phyloP scores from a whole-genome alignment of 53 echinoderm and acorn worm genomes.

The Temnopleurus reevesii region DNA sequence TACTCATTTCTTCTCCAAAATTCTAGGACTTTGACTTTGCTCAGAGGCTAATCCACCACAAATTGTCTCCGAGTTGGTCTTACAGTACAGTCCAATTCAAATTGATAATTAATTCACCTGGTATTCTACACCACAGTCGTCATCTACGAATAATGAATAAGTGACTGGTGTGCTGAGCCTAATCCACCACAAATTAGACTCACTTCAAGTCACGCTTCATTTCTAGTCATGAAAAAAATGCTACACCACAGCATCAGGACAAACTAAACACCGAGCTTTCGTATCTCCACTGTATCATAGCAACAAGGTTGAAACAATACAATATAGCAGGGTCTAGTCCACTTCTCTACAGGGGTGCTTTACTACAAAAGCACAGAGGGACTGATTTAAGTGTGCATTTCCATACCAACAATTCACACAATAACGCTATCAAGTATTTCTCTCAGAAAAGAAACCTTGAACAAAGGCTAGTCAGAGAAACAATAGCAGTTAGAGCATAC shows the following conservation, averaged over 20 bases:
- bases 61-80: slow-evolving; percentile 10
- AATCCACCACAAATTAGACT: slow-evolving; percentile 53
- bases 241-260: slow-evolving; percentile 40
- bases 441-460: slow-evolving; percentile 1
- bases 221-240: slow-evolving; percentile 27
- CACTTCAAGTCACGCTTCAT: neutral
- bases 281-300: neutral
- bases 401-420: neutral
- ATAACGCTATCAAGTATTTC: neutral
- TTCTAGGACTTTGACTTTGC: neutral
- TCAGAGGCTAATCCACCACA: slow-evolving; percentile 43
- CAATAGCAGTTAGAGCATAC: neutral
- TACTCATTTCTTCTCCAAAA: neutral
- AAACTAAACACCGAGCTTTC: slow-evolving; percentile 15
- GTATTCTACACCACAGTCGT: slow-evolving; percentile 37
- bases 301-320: neutral
- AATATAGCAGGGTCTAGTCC: slow-evolving; percentile 25
- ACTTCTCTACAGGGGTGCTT: neutral
- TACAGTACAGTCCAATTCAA: slow-evolving; percentile 27
- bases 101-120: neutral
- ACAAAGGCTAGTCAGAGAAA: neutral
- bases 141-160: neutral
- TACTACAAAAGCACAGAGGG: slow-evolving; percentile 22
- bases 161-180: slow-evolving; percentile 24
- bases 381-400: neutral